These are phyloP conservation scores for Perodicticus potto DNA, from an alignment of 2,797 vertebrate species.

Conservation along the genomic window DNA sequence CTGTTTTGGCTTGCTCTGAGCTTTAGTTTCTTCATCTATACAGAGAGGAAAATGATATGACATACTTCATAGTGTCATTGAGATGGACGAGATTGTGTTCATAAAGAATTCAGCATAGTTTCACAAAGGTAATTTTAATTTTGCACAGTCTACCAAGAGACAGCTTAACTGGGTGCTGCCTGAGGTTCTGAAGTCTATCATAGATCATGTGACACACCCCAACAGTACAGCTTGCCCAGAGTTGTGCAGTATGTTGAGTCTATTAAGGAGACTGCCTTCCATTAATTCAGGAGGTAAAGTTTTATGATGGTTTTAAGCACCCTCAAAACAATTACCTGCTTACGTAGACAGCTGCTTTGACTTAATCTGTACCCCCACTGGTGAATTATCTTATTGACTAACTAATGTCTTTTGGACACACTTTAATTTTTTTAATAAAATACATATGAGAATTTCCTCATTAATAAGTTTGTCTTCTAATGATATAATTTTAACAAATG, in stretches of 20 bases:
- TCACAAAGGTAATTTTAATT: conserved; percentile 35
- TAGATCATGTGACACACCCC: background rate
- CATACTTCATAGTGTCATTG: background rate
- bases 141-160: background rate
- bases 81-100: background rate
- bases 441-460: conserved; percentile 1
- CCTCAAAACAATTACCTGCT: background rate
- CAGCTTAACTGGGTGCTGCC: background rate
- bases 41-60: background rate
- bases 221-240: background rate
- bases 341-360: conserved; percentile 16
- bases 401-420: background rate
- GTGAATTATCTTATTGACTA: background rate
- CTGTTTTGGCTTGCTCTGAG: background rate
- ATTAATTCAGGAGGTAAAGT: background rate
- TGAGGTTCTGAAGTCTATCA: conserved; percentile 59
- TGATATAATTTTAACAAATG: background rate
- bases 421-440: conserved; percentile 57
- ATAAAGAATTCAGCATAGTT: conserved; percentile 29
- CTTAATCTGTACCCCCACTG: background rate
- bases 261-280: background rate
- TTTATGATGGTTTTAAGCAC: background rate
- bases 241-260: background rate
- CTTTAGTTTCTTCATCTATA: conserved; percentile 41
- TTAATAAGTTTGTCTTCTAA: conserved; percentile 19